Percentiles rank a stretch among this genome's conserved stretches.
These are phyloP conservation scores for Orchesella flavescens DNA, from an alignment of 2,888 invertebrate species.

Conservation along the genomic window DNA sequence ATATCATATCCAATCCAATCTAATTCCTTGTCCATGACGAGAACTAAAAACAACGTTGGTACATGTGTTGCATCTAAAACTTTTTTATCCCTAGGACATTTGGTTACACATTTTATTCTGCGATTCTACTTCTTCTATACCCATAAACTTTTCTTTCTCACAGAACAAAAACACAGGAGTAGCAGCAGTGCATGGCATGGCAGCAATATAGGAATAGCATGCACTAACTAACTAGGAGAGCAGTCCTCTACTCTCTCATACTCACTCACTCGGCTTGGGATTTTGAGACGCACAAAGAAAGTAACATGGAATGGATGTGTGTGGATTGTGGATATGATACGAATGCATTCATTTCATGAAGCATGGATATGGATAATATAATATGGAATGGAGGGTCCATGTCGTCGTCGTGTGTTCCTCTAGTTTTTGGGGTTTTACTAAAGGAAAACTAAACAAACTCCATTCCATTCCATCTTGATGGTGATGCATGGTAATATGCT, in stretches of 20 bases:
- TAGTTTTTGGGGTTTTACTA: slow-evolving; percentile 24
- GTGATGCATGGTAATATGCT: too few relatives aligned
- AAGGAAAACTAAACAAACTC: neutral
- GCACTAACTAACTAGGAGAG: neutral
- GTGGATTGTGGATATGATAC: slow-evolving; percentile 4
- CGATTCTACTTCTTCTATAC: too few relatives aligned
- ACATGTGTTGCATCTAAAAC: neutral
- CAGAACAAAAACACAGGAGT: slow-evolving; percentile 2
- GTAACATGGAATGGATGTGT: slow-evolving; percentile 14
- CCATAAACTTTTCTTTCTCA: neutral
- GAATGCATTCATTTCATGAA: slow-evolving; percentile 7
- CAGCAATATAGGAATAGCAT: too few relatives aligned
- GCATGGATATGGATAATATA: slow-evolving; percentile 31
- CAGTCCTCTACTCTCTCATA: too few relatives aligned
- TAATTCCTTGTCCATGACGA: slow-evolving; percentile 43
- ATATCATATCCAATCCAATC: slow-evolving; percentile 16
- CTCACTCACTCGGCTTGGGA: neutral
- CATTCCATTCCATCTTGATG: neutral
- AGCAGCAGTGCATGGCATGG: neutral
- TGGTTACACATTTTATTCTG: slow-evolving; percentile 4
- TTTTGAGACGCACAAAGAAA: slow-evolving; percentile 44
- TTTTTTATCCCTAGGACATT: slow-evolving; percentile 3
- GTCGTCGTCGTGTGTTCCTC: neutral
- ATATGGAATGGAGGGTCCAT: slow-evolving; percentile 14
- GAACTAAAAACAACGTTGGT: slow-evolving; percentile 17